Percentiles rank a stretch among this genome's conserved stretches.
Conservation (phyloP, 2,797 vertebrate genomes). For the Chanos chanos region DNA sequence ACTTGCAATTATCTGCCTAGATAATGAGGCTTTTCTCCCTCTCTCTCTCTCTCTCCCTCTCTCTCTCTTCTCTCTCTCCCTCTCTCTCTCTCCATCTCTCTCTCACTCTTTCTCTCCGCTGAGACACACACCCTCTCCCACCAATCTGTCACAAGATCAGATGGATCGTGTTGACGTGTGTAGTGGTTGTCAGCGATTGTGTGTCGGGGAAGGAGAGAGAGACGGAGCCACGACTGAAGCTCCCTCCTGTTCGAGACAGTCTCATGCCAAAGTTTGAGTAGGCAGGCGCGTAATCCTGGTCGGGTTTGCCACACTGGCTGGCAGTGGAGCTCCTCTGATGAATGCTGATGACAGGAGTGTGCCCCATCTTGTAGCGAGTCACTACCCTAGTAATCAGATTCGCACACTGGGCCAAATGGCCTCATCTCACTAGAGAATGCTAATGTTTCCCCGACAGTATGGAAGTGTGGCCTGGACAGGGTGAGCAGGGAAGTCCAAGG, state of each 20-base stretch:
- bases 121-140: neutral
- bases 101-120: conserved; percentile 2
- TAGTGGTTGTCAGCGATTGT: conserved; percentile 36
- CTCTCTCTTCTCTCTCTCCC: conserved; percentile 22
- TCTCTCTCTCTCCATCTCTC: conserved; percentile 7
- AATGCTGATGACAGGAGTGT: conserved; percentile 70
- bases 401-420: conserved; percentile 64
- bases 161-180: conserved; percentile 66
- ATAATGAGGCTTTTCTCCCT: conserved; percentile 26
- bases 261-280: conserved; percentile 58
- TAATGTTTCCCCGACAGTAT: conserved; percentile 65
- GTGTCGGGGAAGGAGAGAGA: conserved; percentile 7
- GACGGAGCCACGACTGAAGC: neutral
- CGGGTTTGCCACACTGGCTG: conserved; percentile 56
- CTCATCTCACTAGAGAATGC: conserved; percentile 65
- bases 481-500: neutral
- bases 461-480: conserved; percentile 45
- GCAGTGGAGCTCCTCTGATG: conserved; percentile 61
- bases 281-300: conserved; percentile 64
- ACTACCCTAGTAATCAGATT: conserved; percentile 56
- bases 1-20: conserved; percentile 22
- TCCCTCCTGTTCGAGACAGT: conserved; percentile 12
- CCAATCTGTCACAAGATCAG: conserved; percentile 51
- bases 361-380: conserved; percentile 55
- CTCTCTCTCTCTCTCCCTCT: conserved; percentile 24